phyloP scores from a whole-genome alignment of 2,113 vertebrate genomes.

The Ceyx margarethae region DNA sequence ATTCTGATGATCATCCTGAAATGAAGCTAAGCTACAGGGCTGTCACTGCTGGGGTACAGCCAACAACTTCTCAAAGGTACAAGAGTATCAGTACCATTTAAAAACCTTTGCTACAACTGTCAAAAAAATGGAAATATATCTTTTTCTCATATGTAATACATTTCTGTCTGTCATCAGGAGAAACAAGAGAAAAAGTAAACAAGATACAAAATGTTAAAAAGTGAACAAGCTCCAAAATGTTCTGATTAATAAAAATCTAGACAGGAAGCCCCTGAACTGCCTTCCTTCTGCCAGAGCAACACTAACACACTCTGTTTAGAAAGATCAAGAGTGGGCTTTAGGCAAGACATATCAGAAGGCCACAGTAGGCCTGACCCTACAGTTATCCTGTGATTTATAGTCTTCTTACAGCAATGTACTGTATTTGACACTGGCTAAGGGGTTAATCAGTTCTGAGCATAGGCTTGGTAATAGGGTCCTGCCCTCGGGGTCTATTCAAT shows the following conservation, averaged over 20 bases:
- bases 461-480: conserved; percentile 63
- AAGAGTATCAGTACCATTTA: neutral
- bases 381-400: conserved; percentile 64
- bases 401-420: conserved; percentile 49
- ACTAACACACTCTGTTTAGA: neutral
- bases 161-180: neutral
- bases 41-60: neutral
- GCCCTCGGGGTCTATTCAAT: conserved; percentile 60
- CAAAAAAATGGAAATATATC: neutral
- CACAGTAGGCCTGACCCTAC: conserved; percentile 55
- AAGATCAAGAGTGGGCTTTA: conserved; percentile 49
- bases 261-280: neutral
- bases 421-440: conserved; percentile 60
- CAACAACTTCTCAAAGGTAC: neutral
- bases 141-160: neutral
- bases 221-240: neutral
- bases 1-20: neutral
- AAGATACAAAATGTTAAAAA: neutral
- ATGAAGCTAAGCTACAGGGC: neutral
- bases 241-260: neutral
- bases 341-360: conserved; percentile 26
- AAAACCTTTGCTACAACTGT: neutral
- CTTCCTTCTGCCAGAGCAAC: neutral
- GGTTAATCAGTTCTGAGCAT: conserved; percentile 64
- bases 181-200: neutral